These are phyloP conservation scores for Merops nubicus DNA, from an alignment of 2,113 vertebrate genomes.

Conservation along the genomic window DNA sequence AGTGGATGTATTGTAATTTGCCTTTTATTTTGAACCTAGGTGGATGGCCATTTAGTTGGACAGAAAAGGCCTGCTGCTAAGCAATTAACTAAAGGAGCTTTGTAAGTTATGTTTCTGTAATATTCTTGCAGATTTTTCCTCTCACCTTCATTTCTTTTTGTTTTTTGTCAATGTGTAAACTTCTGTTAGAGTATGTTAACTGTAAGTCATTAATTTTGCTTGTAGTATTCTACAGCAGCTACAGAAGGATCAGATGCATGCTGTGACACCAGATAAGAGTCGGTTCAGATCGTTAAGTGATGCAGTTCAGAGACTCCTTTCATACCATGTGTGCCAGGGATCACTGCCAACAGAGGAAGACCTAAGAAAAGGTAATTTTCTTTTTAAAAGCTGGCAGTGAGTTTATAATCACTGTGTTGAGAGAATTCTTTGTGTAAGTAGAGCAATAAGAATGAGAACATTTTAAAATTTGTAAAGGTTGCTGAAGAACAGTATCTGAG, in stretches of 20 bases:
- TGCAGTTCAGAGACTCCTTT: conserved; percentile 86
- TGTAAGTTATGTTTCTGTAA: conserved; percentile 81
- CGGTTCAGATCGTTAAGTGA: conserved; percentile 86
- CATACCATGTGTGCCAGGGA: conserved; percentile 94
- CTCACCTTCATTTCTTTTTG: background rate
- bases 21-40: conserved; percentile 63
- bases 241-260: conserved; percentile 85
- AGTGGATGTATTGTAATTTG: conserved; percentile 14
- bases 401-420: background rate
- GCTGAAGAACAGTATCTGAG: background rate
- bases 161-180: background rate
- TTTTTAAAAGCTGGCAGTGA: background rate
- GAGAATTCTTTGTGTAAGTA: background rate
- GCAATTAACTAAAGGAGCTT: conserved; percentile 91
- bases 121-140: background rate
- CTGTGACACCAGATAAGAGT: conserved; percentile 82
- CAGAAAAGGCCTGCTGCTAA: conserved; percentile 87
- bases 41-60: conserved; percentile 77
- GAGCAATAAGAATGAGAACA: background rate
- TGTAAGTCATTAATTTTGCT: background rate
- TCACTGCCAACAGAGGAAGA: conserved; percentile 86
- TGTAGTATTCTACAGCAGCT: conserved; percentile 89
- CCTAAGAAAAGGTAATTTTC: conserved; percentile 79
- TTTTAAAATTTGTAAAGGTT: background rate
- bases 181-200: background rate